Base-by-base conservation (phyloP, 2,797 vertebrate species). In the Galago senegalensis region DNA sequence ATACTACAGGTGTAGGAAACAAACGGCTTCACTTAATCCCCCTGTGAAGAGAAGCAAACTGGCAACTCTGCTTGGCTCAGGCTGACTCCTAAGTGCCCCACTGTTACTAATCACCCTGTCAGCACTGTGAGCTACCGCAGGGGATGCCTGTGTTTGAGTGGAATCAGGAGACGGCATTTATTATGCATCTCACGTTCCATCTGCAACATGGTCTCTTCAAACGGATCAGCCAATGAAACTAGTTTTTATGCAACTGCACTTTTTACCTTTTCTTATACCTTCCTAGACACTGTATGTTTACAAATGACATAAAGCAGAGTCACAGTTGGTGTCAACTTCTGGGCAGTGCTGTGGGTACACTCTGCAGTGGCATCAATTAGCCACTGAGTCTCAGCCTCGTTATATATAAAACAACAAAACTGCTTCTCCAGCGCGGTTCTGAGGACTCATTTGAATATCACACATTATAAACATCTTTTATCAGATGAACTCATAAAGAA, bases 11-110 rank as follows among this genome's bases (percentile, higher is more conserved):
- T 9, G 25, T 0, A 13, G 12, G n/a, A 84, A 27, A 93, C 46
- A 75, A 95, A 67, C 53, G 7, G n/a, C 34, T 86, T 43, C 49
- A 17, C 65, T 76, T 63, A 73, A 67, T 56, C 91, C 88, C 23
- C 69, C 85, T 70, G 89, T 49, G 56, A 92, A 92, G 65, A 77
- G 58, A 58, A 75, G 53, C 60, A 80, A 75, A 61, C 25, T 5
- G 1, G 0, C 7, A 60, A 34, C 91, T 20, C 87, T 9, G 5
- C 27, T 21, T 43, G 40, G 1, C 9, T 61, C 2, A 11, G 61
- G 7, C 40, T 27, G 46, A 8, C 13, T 43, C 1, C 9, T 0
- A 37, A 37, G 12, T 46, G 40, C 31, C 49, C 73, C n/a, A 3
- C 25, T 1, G 43, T 3, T 46, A 43, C 1, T 43, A n/a, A 11